Percentiles rank a stretch among this genome's conserved stretches.
phyloP scores from a whole-genome alignment of 2,888 invertebrate species.

The Protophormia terraenovae region DNA sequence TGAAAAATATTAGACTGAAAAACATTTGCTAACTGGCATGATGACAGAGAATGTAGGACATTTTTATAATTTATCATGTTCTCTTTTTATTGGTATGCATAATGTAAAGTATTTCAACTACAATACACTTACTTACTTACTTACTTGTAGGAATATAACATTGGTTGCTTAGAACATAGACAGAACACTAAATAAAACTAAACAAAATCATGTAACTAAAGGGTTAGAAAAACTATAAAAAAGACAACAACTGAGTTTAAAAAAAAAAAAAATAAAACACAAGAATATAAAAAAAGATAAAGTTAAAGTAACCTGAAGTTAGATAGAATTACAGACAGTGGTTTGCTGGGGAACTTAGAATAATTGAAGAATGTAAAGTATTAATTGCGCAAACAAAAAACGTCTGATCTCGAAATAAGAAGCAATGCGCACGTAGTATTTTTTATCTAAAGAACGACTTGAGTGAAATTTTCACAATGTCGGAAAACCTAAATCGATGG shows the following conservation, averaged over 20 bases:
- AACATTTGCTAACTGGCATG: slow-evolving; percentile 5
- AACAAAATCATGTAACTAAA: slow-evolving; percentile 3
- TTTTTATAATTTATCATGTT: slow-evolving; percentile 49
- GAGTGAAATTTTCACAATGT: no score
- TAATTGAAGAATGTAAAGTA: no score
- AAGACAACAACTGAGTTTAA: not conserved
- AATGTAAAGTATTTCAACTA: slow-evolving; percentile 5
- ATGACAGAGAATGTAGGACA: slow-evolving; percentile 44
- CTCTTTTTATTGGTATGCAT: slow-evolving; percentile 8
- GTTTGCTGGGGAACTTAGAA: not conserved
- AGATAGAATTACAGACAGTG: slow-evolving; percentile 18
- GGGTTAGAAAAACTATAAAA: slow-evolving; percentile 5
- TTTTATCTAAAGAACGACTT: no score
- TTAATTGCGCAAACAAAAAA: no score
- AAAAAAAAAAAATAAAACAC: not conserved
- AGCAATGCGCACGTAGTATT: no score
- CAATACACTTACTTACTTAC: slow-evolving; percentile 17
- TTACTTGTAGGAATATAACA: slow-evolving; percentile 10
- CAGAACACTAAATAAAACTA: slow-evolving; percentile 32
- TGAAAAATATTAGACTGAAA: not conserved
- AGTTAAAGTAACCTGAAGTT: slow-evolving; percentile 33
- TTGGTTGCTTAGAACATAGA: slow-evolving; percentile 29
- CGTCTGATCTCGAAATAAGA: no score
- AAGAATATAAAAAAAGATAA: not conserved
- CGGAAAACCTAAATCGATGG: no score